A percentile compares a stretch with the other conserved stretches of the same genome.
These are phyloP conservation scores for Anagrus nilaparvatae DNA, from an alignment of 1,140 invertebrate genomes.

Conservation along the genomic window DNA sequence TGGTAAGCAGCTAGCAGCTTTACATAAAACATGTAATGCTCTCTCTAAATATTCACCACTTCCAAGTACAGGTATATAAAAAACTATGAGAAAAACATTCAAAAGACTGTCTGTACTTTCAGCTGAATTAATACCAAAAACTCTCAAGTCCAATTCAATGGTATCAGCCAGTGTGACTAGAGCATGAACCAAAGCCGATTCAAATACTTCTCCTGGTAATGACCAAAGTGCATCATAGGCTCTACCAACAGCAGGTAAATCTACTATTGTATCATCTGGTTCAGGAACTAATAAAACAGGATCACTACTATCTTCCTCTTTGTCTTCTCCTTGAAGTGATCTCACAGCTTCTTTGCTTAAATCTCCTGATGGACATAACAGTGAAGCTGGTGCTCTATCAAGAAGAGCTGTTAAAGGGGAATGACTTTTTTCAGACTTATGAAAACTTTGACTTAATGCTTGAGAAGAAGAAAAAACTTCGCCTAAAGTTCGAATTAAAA, in stretches of 20 bases:
- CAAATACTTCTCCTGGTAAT: constrained; percentile 46
- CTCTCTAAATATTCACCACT: constrained; percentile 72
- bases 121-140: constrained; percentile 37
- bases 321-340: constrained; percentile 70
- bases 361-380: constrained; percentile 34
- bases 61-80: constrained; percentile 77
- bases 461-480: constrained; percentile 64
- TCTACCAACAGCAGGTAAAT: constrained; percentile 52
- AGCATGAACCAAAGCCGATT: constrained; percentile 69
- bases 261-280: constrained; percentile 43
- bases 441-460: constrained; percentile 59
- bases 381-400: constrained; percentile 39
- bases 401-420: constrained; percentile 40
- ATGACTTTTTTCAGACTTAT: constrained; percentile 38
- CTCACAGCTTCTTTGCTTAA: constrained; percentile 59
- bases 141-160: constrained; percentile 63
- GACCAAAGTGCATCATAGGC: constrained; percentile 51
- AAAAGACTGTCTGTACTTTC: constrained; percentile 44
- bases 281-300: constrained; percentile 43
- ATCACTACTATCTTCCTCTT: constrained; percentile 65
- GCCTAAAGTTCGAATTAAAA: constrained; percentile 56
- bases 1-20: constrained; percentile 62
- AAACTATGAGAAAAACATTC: constrained; percentile 77
- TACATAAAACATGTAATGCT: constrained; percentile 70
- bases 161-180: constrained; percentile 62